phyloP scores from a whole-genome alignment of 2,888 invertebrate species.

The Leptopilina drosophilae region DNA sequence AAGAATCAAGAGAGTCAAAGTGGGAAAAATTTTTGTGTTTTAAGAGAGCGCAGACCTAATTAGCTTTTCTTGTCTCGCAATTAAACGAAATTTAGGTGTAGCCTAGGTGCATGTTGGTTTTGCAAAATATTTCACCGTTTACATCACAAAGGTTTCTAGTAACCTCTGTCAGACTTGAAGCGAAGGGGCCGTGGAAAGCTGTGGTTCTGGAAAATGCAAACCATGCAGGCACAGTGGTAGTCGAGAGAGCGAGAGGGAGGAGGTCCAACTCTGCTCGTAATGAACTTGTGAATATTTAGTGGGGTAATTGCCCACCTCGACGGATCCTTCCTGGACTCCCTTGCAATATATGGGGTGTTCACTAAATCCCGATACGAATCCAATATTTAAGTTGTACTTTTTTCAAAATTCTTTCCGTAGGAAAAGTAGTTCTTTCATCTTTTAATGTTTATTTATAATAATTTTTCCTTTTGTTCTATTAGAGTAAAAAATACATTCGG shows the following conservation, averaged over 20 bases:
- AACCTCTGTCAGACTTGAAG: constrained; percentile 41
- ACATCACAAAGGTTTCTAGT: constrained; percentile 52
- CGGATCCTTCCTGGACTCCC: constrained; percentile 58
- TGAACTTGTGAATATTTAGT: constrained; percentile 76
- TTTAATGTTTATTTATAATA: too few species aligned
- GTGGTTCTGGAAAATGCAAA: constrained; percentile 55
- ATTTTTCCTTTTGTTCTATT: too few species aligned
- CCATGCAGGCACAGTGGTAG: constrained; percentile 53
- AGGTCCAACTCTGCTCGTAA: constrained; percentile 66
- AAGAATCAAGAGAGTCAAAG: neutral
- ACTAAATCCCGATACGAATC: constrained; percentile 68
- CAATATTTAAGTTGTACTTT: constrained; percentile 60
- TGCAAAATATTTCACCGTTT: constrained; percentile 58
- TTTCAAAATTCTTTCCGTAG: too few species aligned
- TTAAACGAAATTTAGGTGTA: constrained; percentile 45
- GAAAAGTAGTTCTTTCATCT: too few species aligned
- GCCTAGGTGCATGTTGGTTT: constrained; percentile 54
- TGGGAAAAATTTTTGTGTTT: neutral
- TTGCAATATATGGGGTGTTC: constrained; percentile 62
- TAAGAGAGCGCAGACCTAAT: constrained; percentile 20
- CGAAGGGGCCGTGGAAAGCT: constrained; percentile 52
- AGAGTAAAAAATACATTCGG: too few species aligned
- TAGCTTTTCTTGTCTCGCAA: constrained; percentile 32
- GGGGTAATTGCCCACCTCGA: constrained; percentile 73
- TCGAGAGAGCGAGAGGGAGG: constrained; percentile 54